Evolutionary conservation across 2,888 invertebrate species (phyloP), one percentile per base, ranked within the genome.

Genomic region (Andrena praecox): DNA sequence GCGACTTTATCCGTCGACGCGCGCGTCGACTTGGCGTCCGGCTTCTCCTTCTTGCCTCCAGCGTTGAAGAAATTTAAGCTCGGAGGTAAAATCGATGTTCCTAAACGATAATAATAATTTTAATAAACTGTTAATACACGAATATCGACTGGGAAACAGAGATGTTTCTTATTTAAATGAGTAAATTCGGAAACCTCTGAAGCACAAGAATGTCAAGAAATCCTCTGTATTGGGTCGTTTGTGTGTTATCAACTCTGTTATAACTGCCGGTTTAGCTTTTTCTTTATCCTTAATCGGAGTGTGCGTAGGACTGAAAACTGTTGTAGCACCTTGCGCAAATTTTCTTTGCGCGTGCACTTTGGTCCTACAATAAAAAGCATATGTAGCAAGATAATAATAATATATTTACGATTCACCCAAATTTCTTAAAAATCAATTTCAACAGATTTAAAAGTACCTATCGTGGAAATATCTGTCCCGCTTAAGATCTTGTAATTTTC

Each of bases 311-410:
- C 95, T 95, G 82, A 95, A 95, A 33, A 95, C 94, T 74, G 94
- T 94, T 48, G 96, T 96, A 24, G 96, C 96, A 87, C 97, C 97
- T 94, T 97, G 97, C 50, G 98, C 98, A 95, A 98, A 98, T 94
- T 98, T 98, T 82, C 98, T 95, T 94, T 98, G 98, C 60, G 97
- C 98, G 93, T 97, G 97, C 77, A 97, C 97, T 94, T 97, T 97
- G 62, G 96, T 96, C 93, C 97, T 97, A 88, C 56, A 94, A 92
- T 62, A 71, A 64, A 76, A 60, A 70, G 12, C 4, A 42, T 70
- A 63, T 71, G 78, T 62, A 50, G 42, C 12, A 16, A 42, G 42
- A 35, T 31, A n/a, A 27, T 64, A 42, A 7, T 16, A 24, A 59
- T 24, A 33, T 52, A 35, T 66, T 74, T 27, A 62, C n/a, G 27